These are phyloP conservation scores for Drosophila varians DNA, from an alignment of 1,140 invertebrate genomes.

Conservation along the genomic window DNA sequence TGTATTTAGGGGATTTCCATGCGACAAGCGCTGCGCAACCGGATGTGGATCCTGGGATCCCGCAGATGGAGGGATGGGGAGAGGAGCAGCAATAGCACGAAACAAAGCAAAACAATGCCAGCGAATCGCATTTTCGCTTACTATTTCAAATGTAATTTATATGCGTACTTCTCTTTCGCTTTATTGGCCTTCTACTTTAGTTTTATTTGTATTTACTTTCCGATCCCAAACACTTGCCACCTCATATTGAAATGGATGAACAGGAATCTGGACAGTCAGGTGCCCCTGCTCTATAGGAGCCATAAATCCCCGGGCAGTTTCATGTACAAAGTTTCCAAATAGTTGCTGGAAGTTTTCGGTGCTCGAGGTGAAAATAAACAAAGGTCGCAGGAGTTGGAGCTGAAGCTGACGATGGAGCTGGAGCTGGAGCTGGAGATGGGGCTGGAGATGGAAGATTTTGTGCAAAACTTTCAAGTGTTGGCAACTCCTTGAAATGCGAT, in stretches of 20 bases:
- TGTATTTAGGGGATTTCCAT: constrained; percentile 79
- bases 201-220: constrained; percentile 50
- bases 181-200: constrained; percentile 73
- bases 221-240: constrained; percentile 37
- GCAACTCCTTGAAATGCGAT: constrained; percentile 44
- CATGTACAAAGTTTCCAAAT: constrained; percentile 32
- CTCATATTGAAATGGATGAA: constrained; percentile 58
- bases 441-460: constrained; percentile 28
- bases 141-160: constrained; percentile 73
- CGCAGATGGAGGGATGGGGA: constrained; percentile 1
- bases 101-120: constrained; percentile 52
- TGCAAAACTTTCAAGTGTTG: constrained; percentile 49
- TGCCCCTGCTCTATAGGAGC: background rate
- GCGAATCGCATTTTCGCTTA: constrained; percentile 73
- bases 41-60: constrained; percentile 21
- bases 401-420: constrained; percentile 12
- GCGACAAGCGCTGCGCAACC: constrained; percentile 38
- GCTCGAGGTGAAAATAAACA: constrained; percentile 21
- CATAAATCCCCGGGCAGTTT: constrained; percentile 2
- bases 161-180: constrained; percentile 38
- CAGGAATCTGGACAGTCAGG: constrained; percentile 37
- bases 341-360: constrained; percentile 34
- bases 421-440: constrained; percentile 5
- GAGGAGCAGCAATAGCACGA: background rate
- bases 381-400: constrained; percentile 7